Conservation (phyloP, 2,888 invertebrate genomes). For the Carabus problematicus region DNA sequence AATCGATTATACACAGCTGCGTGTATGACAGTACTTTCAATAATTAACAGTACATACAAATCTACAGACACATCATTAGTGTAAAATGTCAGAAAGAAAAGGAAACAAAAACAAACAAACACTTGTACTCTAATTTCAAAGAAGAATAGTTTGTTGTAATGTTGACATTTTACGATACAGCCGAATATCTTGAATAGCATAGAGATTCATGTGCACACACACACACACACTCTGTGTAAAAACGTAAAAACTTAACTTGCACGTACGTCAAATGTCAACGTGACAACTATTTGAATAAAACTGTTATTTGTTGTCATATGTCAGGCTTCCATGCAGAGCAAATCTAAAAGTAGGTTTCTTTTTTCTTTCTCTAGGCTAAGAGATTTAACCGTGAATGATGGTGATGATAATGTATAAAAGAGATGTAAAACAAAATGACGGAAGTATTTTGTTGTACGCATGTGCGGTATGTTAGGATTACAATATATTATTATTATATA, state of each 20-base stretch:
- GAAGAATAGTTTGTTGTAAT: conserved; percentile 11
- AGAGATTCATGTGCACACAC: too few species aligned
- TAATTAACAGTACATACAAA: conserved; percentile 51
- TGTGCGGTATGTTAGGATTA: conserved; percentile 31
- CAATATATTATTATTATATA: conserved; percentile 24
- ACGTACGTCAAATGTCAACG: conserved; percentile 28
- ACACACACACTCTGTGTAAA: too few species aligned
- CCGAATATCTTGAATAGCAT: too few species aligned
- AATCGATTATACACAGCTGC: too few species aligned
- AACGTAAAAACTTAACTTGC: too few species aligned
- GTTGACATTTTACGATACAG: conserved; percentile 25
- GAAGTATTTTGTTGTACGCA: conserved; percentile 29
- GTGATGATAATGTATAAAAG: not conserved
- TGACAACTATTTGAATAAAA: conserved; percentile 6
- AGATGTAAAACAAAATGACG: conserved; percentile 29
- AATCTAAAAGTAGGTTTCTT: conserved; percentile 32
- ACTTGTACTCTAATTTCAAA: conserved; percentile 1
- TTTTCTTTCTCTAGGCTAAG: conserved; percentile 23
- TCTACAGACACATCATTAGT: conserved; percentile 58
- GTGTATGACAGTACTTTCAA: too few species aligned
- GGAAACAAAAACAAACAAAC: too few species aligned
- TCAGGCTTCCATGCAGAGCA: conserved; percentile 39
- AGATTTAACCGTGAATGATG: conserved; percentile 29
- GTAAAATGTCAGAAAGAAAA: too few species aligned
- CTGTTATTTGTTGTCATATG: conserved; percentile 38